Evolutionary conservation across 2,113 vertebrate genomes (phyloP), one percentile per base, ranked within the genome.

Genomic region (Pteronura brasiliensis): DNA sequence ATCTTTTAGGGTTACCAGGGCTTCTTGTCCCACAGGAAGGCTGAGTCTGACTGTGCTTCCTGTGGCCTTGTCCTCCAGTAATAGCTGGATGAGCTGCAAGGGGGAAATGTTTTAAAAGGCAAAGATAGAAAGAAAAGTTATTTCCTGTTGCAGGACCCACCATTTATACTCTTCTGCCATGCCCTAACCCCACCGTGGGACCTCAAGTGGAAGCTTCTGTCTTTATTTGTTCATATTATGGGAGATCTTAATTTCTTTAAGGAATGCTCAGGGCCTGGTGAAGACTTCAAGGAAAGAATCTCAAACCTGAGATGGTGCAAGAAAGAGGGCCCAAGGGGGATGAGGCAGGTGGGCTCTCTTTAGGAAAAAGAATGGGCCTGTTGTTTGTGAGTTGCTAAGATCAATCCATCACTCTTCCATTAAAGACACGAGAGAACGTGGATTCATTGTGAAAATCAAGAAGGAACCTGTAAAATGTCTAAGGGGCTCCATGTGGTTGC

Each of bases 1-100:
- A 49, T 98, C 93, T 93, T 96, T 98, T 65, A 98, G 65, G 80
- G 82, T 97, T 52, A 97, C 8, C 23, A 98, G 83, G 52, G 77
- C 92, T 94, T 99, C 95, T 76, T 97, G 98, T 87, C 91, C 63
- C 20, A 97, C 34, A n/a, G 88, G 71, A 55, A 98, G 95, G 89
- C 77, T 96, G 96, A 98, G 31, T 55, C 86, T 95, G 61, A 96
- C 15, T 1, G 86, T 83, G 61, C 61, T 98, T 61, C 97, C 89
- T 1, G 96, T 96, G 90, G 69, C 95, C 88, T 71, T 95, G 21
- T 98, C 97, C 97, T 98, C 97, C 72, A 98, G 47, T 92, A 98
- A 87, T 11, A 98, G 83, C 82, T 97, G 96, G 57, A 98, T 97
- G 23, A 98, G 67, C 97, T 98, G 93, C 3, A 86, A 97, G 93